Conservation (phyloP, 1,140 invertebrate genomes). For the Diorhabda carinulata region DNA sequence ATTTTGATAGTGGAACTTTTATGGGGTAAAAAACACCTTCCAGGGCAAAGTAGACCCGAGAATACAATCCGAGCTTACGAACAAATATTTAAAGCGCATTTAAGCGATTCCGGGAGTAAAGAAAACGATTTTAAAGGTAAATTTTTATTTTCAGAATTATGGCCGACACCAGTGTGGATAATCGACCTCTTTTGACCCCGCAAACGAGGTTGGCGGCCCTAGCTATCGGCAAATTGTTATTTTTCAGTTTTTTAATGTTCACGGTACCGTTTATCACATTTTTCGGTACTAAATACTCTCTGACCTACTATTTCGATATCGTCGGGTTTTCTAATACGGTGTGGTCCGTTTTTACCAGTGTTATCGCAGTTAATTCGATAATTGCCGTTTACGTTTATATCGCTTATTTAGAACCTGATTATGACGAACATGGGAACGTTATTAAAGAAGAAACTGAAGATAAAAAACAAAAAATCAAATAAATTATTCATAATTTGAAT, state of each 20-base stretch:
- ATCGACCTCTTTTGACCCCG: conserved; percentile 47
- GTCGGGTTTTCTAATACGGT: conserved; percentile 62
- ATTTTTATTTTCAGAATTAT: conserved; percentile 32
- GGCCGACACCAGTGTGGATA: conserved; percentile 25
- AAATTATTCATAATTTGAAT: too few relatives aligned
- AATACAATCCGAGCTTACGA: conserved; percentile 64
- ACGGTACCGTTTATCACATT: conserved; percentile 73
- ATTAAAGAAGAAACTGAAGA: conserved; percentile 28
- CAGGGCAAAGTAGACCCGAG: conserved; percentile 64
- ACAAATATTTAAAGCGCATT: conserved; percentile 51
- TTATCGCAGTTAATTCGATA: conserved; percentile 74
- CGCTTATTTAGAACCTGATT: conserved; percentile 67
- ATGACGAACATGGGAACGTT: conserved; percentile 56
- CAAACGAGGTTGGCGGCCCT: conserved; percentile 49
- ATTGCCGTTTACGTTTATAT: conserved; percentile 73
- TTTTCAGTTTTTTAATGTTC: conserved; percentile 81
- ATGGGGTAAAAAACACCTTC: conserved; percentile 71
- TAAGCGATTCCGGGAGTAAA: conserved; percentile 36
- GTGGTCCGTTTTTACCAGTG: conserved; percentile 69
- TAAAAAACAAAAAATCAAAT: not conserved
- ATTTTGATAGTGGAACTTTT: conserved; percentile 77
- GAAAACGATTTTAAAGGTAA: conserved; percentile 42
- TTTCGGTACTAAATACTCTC: conserved; percentile 61
- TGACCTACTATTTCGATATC: conserved; percentile 60
- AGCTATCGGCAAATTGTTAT: conserved; percentile 62